Percentiles rank a stretch among this genome's conserved stretches.
phyloP scores from a whole-genome alignment of 2,113 vertebrate genomes.

The Nannospalax galili region DNA sequence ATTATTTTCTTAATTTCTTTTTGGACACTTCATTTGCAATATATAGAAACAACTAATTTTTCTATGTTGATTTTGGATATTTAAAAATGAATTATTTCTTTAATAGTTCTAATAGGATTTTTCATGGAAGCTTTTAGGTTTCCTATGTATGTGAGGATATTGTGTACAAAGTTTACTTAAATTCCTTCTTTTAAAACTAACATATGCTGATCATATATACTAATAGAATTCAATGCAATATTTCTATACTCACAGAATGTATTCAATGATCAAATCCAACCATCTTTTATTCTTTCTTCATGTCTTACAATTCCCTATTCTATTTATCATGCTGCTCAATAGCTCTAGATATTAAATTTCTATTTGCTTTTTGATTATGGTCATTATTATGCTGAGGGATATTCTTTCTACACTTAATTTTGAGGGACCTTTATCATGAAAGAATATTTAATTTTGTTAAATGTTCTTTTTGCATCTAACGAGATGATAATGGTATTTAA shows the following conservation, averaged over 20 bases:
- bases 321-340: neutral
- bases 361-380: too few relatives aligned
- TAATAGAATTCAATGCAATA: neutral
- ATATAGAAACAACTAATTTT: too few relatives aligned
- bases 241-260: too few relatives aligned
- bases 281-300: too few relatives aligned
- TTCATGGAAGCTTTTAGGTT: neutral
- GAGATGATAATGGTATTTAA: neutral
- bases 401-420: neutral
- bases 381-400: neutral
- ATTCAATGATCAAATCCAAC: too few relatives aligned
- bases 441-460: neutral
- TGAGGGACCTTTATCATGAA: neutral
- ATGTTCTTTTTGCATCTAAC: neutral
- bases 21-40: neutral
- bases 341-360: too few relatives aligned
- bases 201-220: neutral
- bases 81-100: too few relatives aligned
- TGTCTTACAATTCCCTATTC: neutral
- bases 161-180: neutral
- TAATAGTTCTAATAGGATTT: neutral
- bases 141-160: neutral
- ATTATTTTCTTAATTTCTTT: neutral
- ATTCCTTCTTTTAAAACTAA: neutral
- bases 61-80: too few relatives aligned